Percentiles rank a stretch among this genome's conserved stretches.
Evolutionary conservation across 2,113 vertebrate species (phyloP).

Genomic region (Alouatta palliata): DNA sequence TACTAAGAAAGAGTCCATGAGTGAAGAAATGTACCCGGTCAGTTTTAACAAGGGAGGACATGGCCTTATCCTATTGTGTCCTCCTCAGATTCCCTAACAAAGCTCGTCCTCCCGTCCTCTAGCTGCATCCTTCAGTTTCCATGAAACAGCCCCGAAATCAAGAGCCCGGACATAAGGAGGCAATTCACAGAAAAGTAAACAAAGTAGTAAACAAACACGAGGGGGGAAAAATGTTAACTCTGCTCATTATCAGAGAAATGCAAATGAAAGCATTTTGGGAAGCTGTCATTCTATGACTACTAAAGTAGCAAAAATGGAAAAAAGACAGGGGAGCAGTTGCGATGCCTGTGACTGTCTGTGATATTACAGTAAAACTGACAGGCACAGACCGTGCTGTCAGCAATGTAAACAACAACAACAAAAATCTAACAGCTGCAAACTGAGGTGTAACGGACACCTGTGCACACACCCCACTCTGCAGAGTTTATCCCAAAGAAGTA

Average conservation of each 20-base stretch:
- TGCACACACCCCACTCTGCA: rapidly evolving
- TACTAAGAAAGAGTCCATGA: not conserved
- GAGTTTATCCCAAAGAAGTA: not conserved
- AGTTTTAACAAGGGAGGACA: not conserved
- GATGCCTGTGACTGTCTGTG: not conserved
- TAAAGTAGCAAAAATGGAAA: not conserved
- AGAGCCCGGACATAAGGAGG: not conserved
- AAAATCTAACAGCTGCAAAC: not conserved
- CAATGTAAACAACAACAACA: not conserved
- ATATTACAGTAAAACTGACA: not conserved
- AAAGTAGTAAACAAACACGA: not conserved
- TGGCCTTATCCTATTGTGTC: not conserved
- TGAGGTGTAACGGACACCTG: rapidly evolving
- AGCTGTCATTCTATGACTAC: not conserved
- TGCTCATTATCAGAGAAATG: conserved; percentile 2
- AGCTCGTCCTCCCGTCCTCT: not conserved
- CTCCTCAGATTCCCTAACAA: not conserved
- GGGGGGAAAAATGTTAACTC: not conserved
- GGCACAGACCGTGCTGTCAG: not conserved
- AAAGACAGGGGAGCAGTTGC: not conserved
- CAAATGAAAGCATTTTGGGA: not conserved
- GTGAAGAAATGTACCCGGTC: not conserved
- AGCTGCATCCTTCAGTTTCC: not conserved
- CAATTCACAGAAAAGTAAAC: not conserved
- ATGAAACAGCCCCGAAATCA: not conserved